These are phyloP conservation scores for Drosophila equinoxialis DNA, from an alignment of 1,140 invertebrate species.

Conservation along the genomic window DNA sequence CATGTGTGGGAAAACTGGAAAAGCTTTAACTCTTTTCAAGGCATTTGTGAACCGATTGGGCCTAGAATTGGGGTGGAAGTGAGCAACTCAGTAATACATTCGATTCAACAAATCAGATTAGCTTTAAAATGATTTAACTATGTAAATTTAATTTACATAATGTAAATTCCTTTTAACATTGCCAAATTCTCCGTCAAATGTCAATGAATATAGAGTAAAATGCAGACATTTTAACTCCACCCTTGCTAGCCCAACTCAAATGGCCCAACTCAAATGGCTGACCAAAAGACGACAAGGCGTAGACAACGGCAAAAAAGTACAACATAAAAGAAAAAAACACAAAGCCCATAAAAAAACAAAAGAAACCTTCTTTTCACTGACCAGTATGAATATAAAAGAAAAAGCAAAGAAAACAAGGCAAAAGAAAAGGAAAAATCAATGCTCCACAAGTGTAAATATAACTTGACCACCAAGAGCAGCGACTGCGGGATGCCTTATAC, in stretches of 20 bases:
- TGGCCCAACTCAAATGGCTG: conserved; percentile 61
- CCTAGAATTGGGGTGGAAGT: too few relatives aligned
- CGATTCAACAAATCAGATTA: too few relatives aligned
- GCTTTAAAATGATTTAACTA: too few relatives aligned
- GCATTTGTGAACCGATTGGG: too few relatives aligned
- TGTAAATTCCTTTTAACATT: not conserved
- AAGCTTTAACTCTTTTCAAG: too few relatives aligned
- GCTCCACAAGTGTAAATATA: conserved; percentile 75
- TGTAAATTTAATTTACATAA: not conserved
- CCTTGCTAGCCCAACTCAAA: conserved; percentile 46
- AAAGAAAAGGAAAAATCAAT: conserved; percentile 58
- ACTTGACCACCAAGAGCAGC: conserved; percentile 63
- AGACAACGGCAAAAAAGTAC: conserved; percentile 52
- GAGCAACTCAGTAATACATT: too few relatives aligned
- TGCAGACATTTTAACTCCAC: not conserved
- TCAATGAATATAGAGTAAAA: conserved; percentile 30
- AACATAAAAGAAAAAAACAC: conserved; percentile 20
- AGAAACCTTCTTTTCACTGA: conserved; percentile 19
- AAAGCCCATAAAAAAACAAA: conserved; percentile 22
- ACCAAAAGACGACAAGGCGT: conserved; percentile 62
- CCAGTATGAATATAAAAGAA: conserved; percentile 28
- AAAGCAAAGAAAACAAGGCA: conserved; percentile 21
- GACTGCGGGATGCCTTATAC: not conserved
- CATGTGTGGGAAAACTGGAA: too few relatives aligned
- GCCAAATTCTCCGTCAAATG: conserved; percentile 1